phyloP scores from a whole-genome alignment of 2,888 invertebrate genomes.

The Crioceris asparagi region DNA sequence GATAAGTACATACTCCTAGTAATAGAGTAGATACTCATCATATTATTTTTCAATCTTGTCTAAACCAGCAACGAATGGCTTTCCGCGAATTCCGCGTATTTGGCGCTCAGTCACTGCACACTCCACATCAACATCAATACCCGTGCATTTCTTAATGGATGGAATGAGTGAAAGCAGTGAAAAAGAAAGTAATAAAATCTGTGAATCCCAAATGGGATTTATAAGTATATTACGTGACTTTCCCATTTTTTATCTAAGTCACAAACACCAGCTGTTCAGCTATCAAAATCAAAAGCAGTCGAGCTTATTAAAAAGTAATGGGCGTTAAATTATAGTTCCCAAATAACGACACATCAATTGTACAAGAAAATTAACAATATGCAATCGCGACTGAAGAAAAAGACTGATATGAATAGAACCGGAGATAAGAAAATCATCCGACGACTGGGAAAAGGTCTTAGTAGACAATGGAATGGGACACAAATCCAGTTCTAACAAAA shows the following conservation, averaged over 20 bases:
- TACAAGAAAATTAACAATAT: slow-evolving; percentile 13
- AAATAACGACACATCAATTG: slow-evolving; percentile 12
- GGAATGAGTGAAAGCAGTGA: too few species aligned
- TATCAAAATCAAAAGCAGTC: slow-evolving; percentile 9
- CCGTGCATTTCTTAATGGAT: too few species aligned
- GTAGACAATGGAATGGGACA: too few species aligned
- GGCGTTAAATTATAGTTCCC: slow-evolving; percentile 10
- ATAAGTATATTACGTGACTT: neutral
- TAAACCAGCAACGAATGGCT: too few species aligned
- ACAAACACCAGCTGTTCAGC: slow-evolving; percentile 7
- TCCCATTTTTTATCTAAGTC: slow-evolving; percentile 6
- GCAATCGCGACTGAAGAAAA: slow-evolving; percentile 5
- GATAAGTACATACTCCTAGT: too few species aligned
- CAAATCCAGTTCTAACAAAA: too few species aligned
- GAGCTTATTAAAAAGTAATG: slow-evolving; percentile 9
- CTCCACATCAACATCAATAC: too few species aligned
- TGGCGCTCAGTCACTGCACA: too few species aligned
- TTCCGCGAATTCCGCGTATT: too few species aligned
- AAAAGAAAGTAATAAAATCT: neutral
- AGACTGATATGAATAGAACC: slow-evolving; percentile 12
- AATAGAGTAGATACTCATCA: too few species aligned
- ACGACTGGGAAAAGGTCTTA: slow-evolving; percentile 10
- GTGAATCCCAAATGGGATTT: neutral
- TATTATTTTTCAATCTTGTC: too few species aligned
- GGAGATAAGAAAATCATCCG: slow-evolving; percentile 9